Evolutionary conservation across 2,888 invertebrate genomes (phyloP), one percentile per base, ranked within the genome.

Genomic region (Himalopsyche tibetana): DNA sequence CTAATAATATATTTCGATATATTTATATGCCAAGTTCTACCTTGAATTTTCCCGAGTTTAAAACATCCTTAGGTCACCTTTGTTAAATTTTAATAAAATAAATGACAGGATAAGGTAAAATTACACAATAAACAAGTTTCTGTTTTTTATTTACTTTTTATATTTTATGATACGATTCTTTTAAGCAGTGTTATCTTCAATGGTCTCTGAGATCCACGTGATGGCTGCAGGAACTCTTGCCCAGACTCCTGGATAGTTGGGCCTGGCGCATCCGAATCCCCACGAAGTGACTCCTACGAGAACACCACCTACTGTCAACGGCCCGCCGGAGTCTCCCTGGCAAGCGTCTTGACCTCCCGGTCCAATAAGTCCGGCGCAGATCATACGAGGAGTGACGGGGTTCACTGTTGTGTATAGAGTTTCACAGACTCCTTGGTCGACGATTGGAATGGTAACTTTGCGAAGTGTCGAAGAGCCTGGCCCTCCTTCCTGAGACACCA

Each of bases 261-360:
- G 91, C 84, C 91, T 89, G 5, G 92, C 94, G 89, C 94, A 94
- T 83, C 92, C 91, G 89, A 90, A 90, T 86, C 94, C 94, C 93
- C 94, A 94, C 51, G 94, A 94, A 17, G 93, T 93, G 88, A 94
- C 89, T n/a, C 94, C 94, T 89, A 94, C 93, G 89, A 93, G 91
- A 87, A 91, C 90, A 51, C 90, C 91, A 80, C 89, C 89, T 90
- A 91, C 91, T 81, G 92, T 89, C 88, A 94, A 90, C 51, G 94
- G 94, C 0, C 94, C 94, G 0, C 94, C 94, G 88, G 93, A 93
- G 91, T 94, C 94, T 19, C 94, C 94, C 89, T 93, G 92, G 86
- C 93, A 93, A 9, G 93, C 91, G 89, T 93, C 93, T 63, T 90
- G 90, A 0, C 92, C 92, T 89, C 92, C 92, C 0, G 90, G 82